Conservation (phyloP, 2,797 vertebrate genomes). For the Sylvilagus floridanus region DNA sequence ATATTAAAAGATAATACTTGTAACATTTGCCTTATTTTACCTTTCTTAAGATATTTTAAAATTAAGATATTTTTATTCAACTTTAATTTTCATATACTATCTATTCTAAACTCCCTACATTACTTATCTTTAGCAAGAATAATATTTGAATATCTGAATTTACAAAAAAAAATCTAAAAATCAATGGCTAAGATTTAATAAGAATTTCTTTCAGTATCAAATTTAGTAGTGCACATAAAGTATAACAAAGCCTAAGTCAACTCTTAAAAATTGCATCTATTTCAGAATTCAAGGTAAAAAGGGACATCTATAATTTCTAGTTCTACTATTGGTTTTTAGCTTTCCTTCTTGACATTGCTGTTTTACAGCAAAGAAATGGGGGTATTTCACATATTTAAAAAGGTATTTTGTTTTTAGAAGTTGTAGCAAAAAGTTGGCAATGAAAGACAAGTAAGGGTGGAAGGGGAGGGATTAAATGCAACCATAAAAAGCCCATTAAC, state of each 20-base stretch:
- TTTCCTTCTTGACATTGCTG: background rate
- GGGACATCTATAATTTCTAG: background rate
- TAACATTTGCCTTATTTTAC: background rate
- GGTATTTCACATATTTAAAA: conserved; percentile 37
- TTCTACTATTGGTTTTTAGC: background rate
- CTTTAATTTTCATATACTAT: background rate
- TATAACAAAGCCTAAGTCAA: background rate
- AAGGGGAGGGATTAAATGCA: conserved; percentile 1
- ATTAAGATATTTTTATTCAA: background rate
- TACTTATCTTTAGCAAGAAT: background rate
- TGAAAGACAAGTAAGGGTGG: background rate
- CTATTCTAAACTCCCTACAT: background rate
- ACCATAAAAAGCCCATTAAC: conserved; percentile 1
- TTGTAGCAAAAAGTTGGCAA: conserved; percentile 33
- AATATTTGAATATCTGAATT: background rate
- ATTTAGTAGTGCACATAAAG: background rate
- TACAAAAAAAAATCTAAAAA: conserved; percentile 30
- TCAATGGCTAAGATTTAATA: background rate
- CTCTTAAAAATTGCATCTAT: background rate
- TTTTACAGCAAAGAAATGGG: background rate
- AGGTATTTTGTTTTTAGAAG: background rate
- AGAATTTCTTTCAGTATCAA: conserved; percentile 8
- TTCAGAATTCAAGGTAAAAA: background rate
- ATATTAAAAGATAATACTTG: background rate
- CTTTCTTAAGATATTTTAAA: background rate